Evolutionary conservation across 2,888 invertebrate species (phyloP), one percentile per base, ranked within the genome.

Genomic region (Sylvicola fuscatus): DNA sequence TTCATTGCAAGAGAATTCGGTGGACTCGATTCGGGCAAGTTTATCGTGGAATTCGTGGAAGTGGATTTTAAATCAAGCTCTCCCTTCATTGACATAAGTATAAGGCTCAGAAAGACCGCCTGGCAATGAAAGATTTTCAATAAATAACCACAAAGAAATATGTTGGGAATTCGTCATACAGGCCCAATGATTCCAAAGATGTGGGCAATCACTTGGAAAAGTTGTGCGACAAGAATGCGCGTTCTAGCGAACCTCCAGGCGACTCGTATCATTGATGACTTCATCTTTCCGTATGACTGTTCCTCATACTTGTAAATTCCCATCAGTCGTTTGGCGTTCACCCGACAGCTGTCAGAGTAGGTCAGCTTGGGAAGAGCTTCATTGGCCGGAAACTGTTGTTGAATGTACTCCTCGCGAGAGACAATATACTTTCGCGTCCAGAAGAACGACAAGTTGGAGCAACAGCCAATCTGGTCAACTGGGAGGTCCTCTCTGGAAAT

Each of bases 281-380:
- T 27, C 14, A 16, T 29, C 27, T 31, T 17, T 11, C 41, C 41
- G 16, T 35, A 27, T 11, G 31, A 36, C 27, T 41, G 41, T 28
- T 36, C 34, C 27, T 41, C 41, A 36, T 41, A 37, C 35, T 41
- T 41, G 14, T 38, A 39, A 11, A 39, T 39, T 13, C 39, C 41
- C 32, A 39, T 32, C 14, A 41, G 26, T 37, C 41, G 35, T 14
- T 15, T 41, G 8, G 35, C 27, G 36, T 41, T 41, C 0, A 41
- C 37, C 30, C 36, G 31, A 26, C 37, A 34, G 11, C 39, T 28
- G 36, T 41, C 41, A 7, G 36, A 27, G 16, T 34, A 37, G 10
- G 39, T 32, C 16, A 35, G 26, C 27, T 33, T 38, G 11, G 38
- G 38, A 21, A 21, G 21, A 21, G 21, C 21, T 21, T 21, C 5